Evolutionary conservation across 2,888 invertebrate species (phyloP).

Genomic region (Abrostola triplasia): DNA sequence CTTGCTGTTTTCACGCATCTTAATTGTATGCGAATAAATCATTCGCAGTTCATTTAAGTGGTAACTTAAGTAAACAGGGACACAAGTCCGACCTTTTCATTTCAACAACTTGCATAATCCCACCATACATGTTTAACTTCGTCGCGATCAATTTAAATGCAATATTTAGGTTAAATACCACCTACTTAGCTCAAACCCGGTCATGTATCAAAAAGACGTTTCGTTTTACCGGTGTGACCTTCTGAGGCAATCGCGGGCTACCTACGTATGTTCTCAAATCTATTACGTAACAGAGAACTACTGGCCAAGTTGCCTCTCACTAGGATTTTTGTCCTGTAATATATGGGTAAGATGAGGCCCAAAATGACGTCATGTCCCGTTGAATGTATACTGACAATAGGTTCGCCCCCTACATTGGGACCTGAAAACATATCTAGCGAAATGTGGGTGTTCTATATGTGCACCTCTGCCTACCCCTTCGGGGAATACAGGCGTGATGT

Average conservation of each 20-base stretch:
- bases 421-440: no score
- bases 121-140: not conserved
- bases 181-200: slow-evolving; percentile 41
- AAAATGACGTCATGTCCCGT: not conserved
- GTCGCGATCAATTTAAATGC: slow-evolving; percentile 27
- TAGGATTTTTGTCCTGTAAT: no score
- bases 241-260: slow-evolving; percentile 43
- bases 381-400: no score
- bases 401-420: no score
- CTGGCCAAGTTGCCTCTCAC: slow-evolving; percentile 2
- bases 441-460: no score
- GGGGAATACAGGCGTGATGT: no score
- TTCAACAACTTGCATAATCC: not conserved
- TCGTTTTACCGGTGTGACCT: slow-evolving; percentile 43
- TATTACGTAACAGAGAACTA: slow-evolving; percentile 61
- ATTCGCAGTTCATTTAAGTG: no score
- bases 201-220: slow-evolving; percentile 44
- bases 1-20: no score
- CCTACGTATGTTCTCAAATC: slow-evolving; percentile 60
- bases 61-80: no score
- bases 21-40: no score
- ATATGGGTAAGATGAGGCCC: not conserved
- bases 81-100: no score
- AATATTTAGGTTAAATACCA: slow-evolving; percentile 51
- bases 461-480: no score